Conservation (phyloP, 2,113 vertebrate genomes). For the Micromys minutus region DNA sequence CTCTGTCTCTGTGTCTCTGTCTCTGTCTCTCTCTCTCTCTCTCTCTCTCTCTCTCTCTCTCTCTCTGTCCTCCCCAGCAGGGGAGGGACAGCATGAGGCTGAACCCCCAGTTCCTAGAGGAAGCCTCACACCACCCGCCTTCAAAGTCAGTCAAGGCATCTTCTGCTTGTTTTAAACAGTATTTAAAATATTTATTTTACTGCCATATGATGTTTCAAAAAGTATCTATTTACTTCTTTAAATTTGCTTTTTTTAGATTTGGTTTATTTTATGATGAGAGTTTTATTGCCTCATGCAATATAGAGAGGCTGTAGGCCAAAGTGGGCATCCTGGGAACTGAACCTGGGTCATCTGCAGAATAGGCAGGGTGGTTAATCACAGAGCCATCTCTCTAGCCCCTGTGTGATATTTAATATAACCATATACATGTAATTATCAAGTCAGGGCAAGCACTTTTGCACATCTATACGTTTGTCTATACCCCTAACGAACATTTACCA, state of each 20-base stretch:
- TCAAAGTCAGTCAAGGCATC: rapidly evolving
- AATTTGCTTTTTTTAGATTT: not conserved
- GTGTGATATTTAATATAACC: not conserved
- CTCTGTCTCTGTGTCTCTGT: not conserved
- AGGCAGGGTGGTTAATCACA: not conserved
- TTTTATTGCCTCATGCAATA: not conserved
- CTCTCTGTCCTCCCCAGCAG: not conserved
- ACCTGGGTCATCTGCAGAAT: not conserved
- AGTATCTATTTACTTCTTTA: not conserved
- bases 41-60: not conserved
- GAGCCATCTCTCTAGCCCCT: not conserved
- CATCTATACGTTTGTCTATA: not conserved
- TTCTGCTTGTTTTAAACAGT: not conserved
- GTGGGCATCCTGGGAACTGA: not conserved
- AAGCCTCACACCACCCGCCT: not conserved
- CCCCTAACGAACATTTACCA: not conserved
- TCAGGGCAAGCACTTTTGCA: not conserved
- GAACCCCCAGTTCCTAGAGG: not conserved
- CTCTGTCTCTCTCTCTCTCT: not conserved
- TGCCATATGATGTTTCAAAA: not conserved
- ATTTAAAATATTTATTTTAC: not conserved
- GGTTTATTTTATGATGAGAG: not conserved
- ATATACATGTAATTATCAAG: not conserved
- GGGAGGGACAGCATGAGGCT: not conserved
- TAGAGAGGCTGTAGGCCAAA: not conserved